Evolutionary conservation across 2,113 vertebrate genomes (phyloP).

Genomic region (Clarias magur): DNA sequence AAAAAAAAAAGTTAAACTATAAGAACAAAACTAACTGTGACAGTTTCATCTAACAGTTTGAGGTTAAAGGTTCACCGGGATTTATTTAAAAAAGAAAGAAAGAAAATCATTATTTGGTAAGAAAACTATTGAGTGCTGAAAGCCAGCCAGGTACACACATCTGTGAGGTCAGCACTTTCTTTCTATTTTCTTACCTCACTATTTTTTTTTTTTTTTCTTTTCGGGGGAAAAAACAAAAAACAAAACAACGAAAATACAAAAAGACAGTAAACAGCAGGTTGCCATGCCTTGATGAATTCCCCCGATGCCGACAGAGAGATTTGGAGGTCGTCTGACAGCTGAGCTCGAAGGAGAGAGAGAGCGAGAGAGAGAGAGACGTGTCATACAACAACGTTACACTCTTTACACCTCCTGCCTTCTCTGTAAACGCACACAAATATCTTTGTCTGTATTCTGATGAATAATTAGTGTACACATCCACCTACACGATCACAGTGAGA

Average conservation of each 20-base stretch:
- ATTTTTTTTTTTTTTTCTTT: not conserved
- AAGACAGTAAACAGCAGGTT: not conserved
- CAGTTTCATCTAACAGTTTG: not conserved
- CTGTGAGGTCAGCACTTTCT: not conserved
- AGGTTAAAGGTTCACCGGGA: not conserved
- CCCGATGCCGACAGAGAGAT: not conserved
- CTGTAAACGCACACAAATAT: not conserved
- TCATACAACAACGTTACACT: conserved; percentile 5
- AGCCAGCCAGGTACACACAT: not conserved
- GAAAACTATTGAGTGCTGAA: not conserved
- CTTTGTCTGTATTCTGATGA: not conserved
- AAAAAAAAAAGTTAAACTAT: not conserved
- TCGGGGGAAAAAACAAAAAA: not conserved
- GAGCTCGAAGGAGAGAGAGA: conserved; percentile 30
- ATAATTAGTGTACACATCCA: conserved; percentile 17
- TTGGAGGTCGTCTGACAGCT: conserved; percentile 9
- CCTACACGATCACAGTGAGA: not conserved
- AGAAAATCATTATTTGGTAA: not conserved
- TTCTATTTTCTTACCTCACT: not conserved
- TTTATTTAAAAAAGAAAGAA: not conserved
- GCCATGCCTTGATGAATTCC: conserved; percentile 12
- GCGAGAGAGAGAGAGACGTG: conserved; percentile 24
- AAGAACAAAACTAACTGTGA: not conserved
- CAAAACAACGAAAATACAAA: not conserved
- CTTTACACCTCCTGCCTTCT: not conserved